phyloP scores from a whole-genome alignment of 2,888 invertebrate species.

The Theretra japonica region DNA sequence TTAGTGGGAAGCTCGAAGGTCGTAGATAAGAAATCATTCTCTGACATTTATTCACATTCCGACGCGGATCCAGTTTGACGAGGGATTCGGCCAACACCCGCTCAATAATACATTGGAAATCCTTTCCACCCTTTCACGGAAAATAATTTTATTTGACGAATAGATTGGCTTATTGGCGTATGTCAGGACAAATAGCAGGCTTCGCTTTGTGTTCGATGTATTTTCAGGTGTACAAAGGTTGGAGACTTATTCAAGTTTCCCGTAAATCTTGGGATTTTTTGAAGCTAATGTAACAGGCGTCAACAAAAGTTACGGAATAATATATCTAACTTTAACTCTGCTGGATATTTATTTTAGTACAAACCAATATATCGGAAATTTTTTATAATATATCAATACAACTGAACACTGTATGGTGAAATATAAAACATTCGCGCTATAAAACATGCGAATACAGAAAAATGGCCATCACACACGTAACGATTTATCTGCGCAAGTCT shows the following conservation, averaged over 20 bases:
- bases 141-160: slow-evolving; percentile 26
- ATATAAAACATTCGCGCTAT: too few species aligned
- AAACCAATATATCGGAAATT: too few species aligned
- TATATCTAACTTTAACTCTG: too few species aligned
- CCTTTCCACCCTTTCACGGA: slow-evolving; percentile 16
- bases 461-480: too few species aligned
- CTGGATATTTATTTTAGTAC: too few species aligned
- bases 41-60: slow-evolving; percentile 23
- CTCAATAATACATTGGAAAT: slow-evolving; percentile 14
- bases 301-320: too few species aligned
- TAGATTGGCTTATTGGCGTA: slow-evolving; percentile 18
- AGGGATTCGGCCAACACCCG: slow-evolving; percentile 11
- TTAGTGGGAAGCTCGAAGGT: background rate
- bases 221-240: background rate
- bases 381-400: too few species aligned
- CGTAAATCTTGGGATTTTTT: background rate
- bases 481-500: too few species aligned
- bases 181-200: slow-evolving; percentile 14
- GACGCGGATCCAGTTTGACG: slow-evolving; percentile 18
- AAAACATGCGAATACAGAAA: too few species aligned
- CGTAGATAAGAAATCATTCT: slow-evolving; percentile 5
- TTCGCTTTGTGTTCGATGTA: background rate
- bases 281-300: too few species aligned
- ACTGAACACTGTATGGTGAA: too few species aligned
- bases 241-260: background rate